phyloP scores from a whole-genome alignment of 2,113 vertebrate species.

The Chaetodon trifascialis region DNA sequence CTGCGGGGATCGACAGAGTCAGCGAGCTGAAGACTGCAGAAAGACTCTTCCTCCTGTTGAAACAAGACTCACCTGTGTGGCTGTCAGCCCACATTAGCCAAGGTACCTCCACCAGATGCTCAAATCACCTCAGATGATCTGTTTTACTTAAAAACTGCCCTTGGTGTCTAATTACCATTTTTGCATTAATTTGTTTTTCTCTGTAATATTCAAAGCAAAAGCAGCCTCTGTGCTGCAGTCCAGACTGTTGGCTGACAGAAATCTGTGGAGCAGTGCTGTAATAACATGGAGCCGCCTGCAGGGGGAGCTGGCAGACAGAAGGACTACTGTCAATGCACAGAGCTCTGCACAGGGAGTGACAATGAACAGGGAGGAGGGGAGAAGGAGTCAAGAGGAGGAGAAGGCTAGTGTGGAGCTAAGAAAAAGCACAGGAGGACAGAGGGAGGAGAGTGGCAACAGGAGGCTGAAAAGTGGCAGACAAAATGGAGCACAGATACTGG shows the following conservation, averaged over 20 bases:
- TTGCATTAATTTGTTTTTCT: not conserved
- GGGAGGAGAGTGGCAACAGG: not conserved
- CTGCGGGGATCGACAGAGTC: conserved; percentile 72
- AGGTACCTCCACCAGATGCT: conserved; percentile 59
- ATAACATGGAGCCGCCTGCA: conserved; percentile 78
- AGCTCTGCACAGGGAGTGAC: not conserved
- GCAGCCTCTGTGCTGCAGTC: conserved; percentile 69
- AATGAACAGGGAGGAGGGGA: conserved; percentile 30
- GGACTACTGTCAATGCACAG: not conserved
- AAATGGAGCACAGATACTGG: not conserved
- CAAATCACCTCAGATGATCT: too few relatives aligned
- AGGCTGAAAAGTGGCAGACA: conserved; percentile 4
- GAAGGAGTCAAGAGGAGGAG: conserved; percentile 28
- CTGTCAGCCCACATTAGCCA: conserved; percentile 54
- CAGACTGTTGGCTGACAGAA: conserved; percentile 64
- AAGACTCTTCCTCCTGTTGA: conserved; percentile 89
- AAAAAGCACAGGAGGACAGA: conserved; percentile 19
- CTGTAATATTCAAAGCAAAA: conserved; percentile 61
- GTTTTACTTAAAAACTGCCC: not conserved
- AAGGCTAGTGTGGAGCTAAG: conserved; percentile 11
- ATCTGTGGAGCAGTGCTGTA: conserved; percentile 66
- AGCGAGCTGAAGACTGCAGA: conserved; percentile 90
- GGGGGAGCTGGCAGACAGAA: conserved; percentile 62
- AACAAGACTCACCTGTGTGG: conserved; percentile 73
- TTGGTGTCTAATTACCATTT: not conserved